These are phyloP conservation scores for Lasioglossum morio DNA, from an alignment of 2,888 invertebrate species.

Conservation along the genomic window DNA sequence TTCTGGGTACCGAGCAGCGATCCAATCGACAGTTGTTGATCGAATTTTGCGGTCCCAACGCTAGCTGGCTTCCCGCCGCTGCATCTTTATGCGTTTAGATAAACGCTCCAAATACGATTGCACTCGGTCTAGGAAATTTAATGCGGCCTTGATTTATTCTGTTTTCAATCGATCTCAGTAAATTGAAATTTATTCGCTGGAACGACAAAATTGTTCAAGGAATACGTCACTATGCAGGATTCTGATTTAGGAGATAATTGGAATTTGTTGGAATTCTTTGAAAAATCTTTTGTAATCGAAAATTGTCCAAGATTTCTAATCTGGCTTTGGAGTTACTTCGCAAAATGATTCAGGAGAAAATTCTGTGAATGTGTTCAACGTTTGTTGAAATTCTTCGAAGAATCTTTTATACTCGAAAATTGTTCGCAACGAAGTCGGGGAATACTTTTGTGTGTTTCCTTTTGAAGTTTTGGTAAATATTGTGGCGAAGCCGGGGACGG, in stretches of 20 bases:
- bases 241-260: too few species aligned
- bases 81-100: slow-evolving; percentile 2
- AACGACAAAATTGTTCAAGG: background rate
- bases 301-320: too few species aligned
- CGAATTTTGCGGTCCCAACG: slow-evolving; percentile 10
- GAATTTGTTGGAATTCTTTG: too few species aligned
- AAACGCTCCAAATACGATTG: background rate
- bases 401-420: too few species aligned
- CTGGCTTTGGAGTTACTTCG: too few species aligned
- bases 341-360: too few species aligned
- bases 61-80: background rate
- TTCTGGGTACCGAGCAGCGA: background rate
- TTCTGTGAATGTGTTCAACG: too few species aligned
- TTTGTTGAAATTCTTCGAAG: too few species aligned
- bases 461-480: background rate
- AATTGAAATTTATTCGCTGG: background rate
- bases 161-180: background rate
- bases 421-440: too few species aligned
- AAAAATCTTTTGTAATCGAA: too few species aligned
- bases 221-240: background rate
- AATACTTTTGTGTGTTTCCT: background rate
- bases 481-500: background rate
- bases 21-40: slow-evolving; percentile 19
- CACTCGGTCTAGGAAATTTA: background rate
- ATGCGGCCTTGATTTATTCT: background rate